Evolutionary conservation across 1,140 invertebrate genomes (phyloP).

Genomic region (Diabrotica undecimpunctata): DNA sequence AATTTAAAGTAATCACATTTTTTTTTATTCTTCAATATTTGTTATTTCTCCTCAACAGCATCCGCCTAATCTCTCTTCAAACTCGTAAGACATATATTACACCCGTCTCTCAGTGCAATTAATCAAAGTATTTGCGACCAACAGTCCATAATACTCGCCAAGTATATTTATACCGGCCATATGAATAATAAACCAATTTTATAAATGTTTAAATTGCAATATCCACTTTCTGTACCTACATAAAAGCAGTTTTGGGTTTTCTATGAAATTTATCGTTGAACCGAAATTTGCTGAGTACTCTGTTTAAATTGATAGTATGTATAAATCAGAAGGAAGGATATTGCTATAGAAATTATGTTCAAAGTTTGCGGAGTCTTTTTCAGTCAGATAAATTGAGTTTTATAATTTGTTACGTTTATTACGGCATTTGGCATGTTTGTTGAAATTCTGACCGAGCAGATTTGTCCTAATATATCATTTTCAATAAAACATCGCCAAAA

Average conservation of each 20-base stretch:
- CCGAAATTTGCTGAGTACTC: slow-evolving; percentile 44
- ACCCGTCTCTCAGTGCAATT: no score
- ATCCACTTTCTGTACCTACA: slow-evolving; percentile 35
- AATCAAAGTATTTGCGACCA: no score
- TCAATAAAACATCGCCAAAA: no score
- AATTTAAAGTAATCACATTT: no score
- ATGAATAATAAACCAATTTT: slow-evolving; percentile 7
- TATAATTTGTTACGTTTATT: slow-evolving; percentile 43
- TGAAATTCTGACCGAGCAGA: slow-evolving; percentile 25
- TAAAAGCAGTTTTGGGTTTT: slow-evolving; percentile 34
- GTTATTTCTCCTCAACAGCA: no score
- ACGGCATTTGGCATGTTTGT: slow-evolving; percentile 36
- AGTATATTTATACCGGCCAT: background rate
- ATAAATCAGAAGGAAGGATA: slow-evolving; percentile 44
- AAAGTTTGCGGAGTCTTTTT: slow-evolving; percentile 43
- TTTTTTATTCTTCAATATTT: no score
- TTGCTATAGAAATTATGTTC: slow-evolving; percentile 43
- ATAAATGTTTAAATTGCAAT: slow-evolving; percentile 32
- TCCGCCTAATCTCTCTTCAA: no score
- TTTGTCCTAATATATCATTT: no score
- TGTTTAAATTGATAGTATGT: slow-evolving; percentile 41
- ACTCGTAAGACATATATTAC: no score
- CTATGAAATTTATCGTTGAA: slow-evolving; percentile 37
- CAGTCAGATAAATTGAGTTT: slow-evolving; percentile 43
- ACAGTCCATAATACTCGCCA: no score